These are phyloP conservation scores for Silurus glanis DNA, from an alignment of 2,113 vertebrate species.

Conservation along the genomic window DNA sequence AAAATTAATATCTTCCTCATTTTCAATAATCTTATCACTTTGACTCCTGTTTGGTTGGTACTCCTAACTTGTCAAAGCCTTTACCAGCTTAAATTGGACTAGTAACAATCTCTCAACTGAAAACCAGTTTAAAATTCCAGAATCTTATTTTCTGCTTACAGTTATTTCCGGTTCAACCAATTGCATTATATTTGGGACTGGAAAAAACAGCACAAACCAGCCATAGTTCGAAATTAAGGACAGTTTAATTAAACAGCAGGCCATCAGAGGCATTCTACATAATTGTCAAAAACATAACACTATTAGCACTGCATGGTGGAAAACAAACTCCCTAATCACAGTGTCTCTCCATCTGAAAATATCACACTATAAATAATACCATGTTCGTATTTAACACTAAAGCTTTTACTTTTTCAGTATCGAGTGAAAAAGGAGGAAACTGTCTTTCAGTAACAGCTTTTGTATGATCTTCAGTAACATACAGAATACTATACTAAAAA, in stretches of 20 bases:
- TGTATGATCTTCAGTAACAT: not conserved
- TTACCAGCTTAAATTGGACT: not conserved
- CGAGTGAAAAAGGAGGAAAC: not conserved
- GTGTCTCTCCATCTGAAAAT: not conserved
- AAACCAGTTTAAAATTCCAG: not conserved
- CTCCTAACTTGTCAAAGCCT: not conserved
- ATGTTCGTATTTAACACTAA: not conserved
- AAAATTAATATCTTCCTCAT: not conserved
- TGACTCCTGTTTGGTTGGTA: not conserved
- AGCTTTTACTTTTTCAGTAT: not conserved
- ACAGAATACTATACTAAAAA: not conserved
- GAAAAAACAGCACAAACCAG: not conserved
- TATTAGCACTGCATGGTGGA: not conserved
- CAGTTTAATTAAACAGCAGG: not conserved
- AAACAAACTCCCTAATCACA: conserved; percentile 5
- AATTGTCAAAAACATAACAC: not conserved
- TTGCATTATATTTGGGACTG: not conserved
- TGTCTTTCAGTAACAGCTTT: not conserved
- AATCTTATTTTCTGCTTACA: not conserved
- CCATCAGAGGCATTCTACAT: not conserved
- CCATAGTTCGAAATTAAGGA: not conserved
- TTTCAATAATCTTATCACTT: not conserved
- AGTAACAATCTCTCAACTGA: not conserved
- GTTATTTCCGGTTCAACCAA: not conserved
- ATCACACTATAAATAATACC: not conserved